Evolutionary conservation across 30 jellyfish, hydroid and myxozoan species (phyloP).

Genomic region (Mastigias papua): DNA sequence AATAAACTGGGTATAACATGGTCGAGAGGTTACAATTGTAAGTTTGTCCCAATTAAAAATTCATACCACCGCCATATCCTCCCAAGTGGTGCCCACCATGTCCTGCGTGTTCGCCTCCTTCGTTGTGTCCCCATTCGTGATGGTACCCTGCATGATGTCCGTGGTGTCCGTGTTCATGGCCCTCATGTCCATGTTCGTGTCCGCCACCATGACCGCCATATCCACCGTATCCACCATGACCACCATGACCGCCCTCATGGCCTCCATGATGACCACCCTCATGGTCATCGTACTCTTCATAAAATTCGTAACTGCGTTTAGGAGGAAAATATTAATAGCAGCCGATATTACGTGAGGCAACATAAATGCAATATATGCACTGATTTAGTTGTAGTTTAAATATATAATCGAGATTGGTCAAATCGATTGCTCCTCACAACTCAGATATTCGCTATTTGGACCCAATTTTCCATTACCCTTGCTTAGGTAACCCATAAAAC

Average conservation of each 20-base stretch:
- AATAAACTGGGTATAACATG: too few relatives aligned
- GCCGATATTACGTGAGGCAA: too few relatives aligned
- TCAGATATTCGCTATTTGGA: too few relatives aligned
- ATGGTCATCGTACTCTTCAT: conserved; percentile 97
- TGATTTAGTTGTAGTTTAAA: too few relatives aligned
- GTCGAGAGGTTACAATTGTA: too few relatives aligned
- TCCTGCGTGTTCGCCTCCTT: conserved; percentile 96
- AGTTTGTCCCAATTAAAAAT: too few relatives aligned
- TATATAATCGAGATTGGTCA: too few relatives aligned
- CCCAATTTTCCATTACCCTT: too few relatives aligned
- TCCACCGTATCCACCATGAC: conserved; percentile 81
- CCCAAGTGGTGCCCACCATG: conserved; percentile 89
- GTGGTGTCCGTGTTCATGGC: conserved; percentile 96
- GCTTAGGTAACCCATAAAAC: too few relatives aligned
- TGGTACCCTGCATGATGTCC: conserved; percentile 99
- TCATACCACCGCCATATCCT: conserved; percentile 39
- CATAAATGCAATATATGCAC: too few relatives aligned
- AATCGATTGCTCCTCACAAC: too few relatives aligned
- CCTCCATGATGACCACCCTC: conserved; percentile 91
- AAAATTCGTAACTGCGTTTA: conserved; percentile 92
- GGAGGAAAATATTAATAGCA: too few relatives aligned
- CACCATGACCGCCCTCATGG: conserved; percentile 81
- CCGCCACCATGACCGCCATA: conserved; percentile 86
- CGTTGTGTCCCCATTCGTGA: conserved; percentile 98
- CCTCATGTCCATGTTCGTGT: conserved; percentile 85